phyloP scores from a whole-genome alignment of 1,140 invertebrate genomes.

The Saccostrea glomerata region DNA sequence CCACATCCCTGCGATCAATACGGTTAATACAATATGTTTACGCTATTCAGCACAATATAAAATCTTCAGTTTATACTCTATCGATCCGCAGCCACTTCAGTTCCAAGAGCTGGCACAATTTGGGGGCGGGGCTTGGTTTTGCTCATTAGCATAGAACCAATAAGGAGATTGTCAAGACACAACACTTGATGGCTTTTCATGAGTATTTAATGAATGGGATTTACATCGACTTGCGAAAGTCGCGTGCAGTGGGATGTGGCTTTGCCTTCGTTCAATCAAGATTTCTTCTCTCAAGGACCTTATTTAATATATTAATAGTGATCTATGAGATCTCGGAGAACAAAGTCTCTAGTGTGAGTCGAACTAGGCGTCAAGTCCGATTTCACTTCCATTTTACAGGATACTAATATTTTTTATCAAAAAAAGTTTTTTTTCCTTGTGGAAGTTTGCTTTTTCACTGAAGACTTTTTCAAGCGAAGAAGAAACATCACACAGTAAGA shows the following conservation, averaged over 20 bases:
- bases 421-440: slow-evolving; percentile 13
- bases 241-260: slow-evolving; percentile 53
- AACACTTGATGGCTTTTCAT: slow-evolving; percentile 51
- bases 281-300: slow-evolving; percentile 42
- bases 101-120: slow-evolving; percentile 13
- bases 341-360: not conserved
- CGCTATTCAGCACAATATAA: slow-evolving; percentile 1
- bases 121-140: slow-evolving; percentile 38
- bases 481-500: not conserved
- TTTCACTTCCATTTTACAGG: not conserved
- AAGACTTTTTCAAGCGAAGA: not conserved
- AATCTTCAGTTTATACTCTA: slow-evolving; percentile 3
- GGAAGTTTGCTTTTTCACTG: not conserved
- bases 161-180: slow-evolving; percentile 49
- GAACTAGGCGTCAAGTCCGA: not conserved
- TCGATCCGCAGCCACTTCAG: not conserved
- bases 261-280: slow-evolving; percentile 40
- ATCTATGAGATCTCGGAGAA: slow-evolving; percentile 19
- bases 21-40: slow-evolving; percentile 28
- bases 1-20: not conserved
- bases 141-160: slow-evolving; percentile 46
- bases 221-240: slow-evolving; percentile 48
- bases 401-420: not conserved
- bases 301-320: slow-evolving; percentile 41
- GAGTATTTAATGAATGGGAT: slow-evolving; percentile 56